phyloP scores from a whole-genome alignment of 2,113 vertebrate species.

The Sorex araneus region DNA sequence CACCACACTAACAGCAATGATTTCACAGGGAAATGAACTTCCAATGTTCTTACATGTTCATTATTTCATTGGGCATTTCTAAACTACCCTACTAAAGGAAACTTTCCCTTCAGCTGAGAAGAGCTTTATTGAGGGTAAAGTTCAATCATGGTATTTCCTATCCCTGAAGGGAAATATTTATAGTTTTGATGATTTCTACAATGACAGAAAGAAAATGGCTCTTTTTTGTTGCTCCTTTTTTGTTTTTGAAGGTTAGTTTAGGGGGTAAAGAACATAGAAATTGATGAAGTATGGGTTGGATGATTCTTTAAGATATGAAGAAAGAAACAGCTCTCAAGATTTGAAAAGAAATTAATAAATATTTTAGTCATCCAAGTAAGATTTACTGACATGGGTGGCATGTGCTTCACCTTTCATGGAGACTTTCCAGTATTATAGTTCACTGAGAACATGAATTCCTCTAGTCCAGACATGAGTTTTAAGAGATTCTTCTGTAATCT shows the following conservation, averaged over 20 bases:
- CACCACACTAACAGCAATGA: not conserved
- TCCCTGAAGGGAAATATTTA: not conserved
- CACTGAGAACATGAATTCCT: constrained; percentile 4
- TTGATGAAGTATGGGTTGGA: not conserved
- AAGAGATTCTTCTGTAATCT: not conserved
- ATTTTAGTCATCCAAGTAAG: not conserved
- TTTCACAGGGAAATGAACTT: not conserved
- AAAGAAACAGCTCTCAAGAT: not conserved
- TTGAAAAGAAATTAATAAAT: not conserved
- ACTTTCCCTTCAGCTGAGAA: not conserved
- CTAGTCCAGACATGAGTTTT: not conserved
- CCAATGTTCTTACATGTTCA: not conserved
- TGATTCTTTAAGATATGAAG: not conserved
- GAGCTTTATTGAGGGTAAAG: not conserved
- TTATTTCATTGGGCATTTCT: not conserved
- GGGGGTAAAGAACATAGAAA: not conserved
- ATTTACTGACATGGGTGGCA: not conserved
- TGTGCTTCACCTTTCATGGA: not conserved
- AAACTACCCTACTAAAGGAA: not conserved
- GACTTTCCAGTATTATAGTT: not conserved
- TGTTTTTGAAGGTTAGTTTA: not conserved
- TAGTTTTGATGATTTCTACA: not conserved
- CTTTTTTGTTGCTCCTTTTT: not conserved
- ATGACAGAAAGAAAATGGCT: not conserved
- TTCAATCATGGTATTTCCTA: not conserved